phyloP scores from a whole-genome alignment of 2,113 vertebrate genomes.

The Romanogobio albipinnatus region DNA sequence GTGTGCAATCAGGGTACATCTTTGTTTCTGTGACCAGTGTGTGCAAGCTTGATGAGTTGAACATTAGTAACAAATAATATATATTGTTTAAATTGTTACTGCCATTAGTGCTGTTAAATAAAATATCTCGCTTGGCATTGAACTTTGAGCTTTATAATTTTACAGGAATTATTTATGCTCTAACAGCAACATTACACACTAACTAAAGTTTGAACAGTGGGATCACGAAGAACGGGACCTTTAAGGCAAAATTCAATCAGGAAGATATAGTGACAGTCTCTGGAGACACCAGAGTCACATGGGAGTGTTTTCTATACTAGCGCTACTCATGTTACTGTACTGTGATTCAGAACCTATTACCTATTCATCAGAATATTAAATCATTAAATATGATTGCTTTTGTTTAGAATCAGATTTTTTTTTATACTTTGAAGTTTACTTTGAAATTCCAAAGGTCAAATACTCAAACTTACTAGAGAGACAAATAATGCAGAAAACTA shows the following conservation, averaged over 20 bases:
- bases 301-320: not conserved
- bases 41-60: too few relatives aligned
- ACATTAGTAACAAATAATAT: too few relatives aligned
- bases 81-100: too few relatives aligned
- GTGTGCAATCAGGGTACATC: too few relatives aligned
- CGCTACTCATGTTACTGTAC: not conserved
- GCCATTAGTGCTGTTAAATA: too few relatives aligned
- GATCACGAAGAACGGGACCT: too few relatives aligned
- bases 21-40: too few relatives aligned
- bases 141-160: too few relatives aligned
- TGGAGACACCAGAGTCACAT: conserved; percentile 24
- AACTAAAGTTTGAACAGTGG: too few relatives aligned
- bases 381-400: not conserved
- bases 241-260: conserved; percentile 50
- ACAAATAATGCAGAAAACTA: not conserved
- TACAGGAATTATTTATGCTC: too few relatives aligned
- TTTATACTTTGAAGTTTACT: conserved; percentile 7
- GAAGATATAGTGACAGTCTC: conserved; percentile 32
- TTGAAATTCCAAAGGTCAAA: conserved; percentile 13
- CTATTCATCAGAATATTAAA: not conserved
- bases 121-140: too few relatives aligned
- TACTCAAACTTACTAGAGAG: not conserved
- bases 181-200: too few relatives aligned
- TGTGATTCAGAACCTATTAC: not conserved
- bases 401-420: not conserved